Conservation (phyloP, 2,113 vertebrate species). For the Tachysurus vachellii region DNA sequence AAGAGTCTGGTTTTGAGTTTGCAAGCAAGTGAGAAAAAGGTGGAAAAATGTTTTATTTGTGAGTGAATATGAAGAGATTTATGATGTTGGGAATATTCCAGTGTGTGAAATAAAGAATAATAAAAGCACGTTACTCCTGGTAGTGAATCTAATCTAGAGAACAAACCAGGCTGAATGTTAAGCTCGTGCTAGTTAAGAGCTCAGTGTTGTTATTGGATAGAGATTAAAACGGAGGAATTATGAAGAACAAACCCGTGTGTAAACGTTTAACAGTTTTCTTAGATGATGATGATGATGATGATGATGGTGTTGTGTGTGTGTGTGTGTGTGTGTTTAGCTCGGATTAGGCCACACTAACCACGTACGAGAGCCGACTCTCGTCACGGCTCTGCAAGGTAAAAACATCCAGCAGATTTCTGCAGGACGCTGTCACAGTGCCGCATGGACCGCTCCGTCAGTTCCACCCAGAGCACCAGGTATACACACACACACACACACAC, state of each 20-base stretch:
- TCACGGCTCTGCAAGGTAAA: slow-evolving; percentile 73
- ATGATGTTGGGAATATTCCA: not conserved
- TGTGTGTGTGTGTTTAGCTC: slow-evolving; percentile 62
- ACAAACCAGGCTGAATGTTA: too few species aligned
- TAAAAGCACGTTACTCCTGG: not conserved
- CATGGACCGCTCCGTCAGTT: slow-evolving; percentile 75
- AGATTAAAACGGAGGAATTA: not conserved
- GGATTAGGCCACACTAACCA: slow-evolving; percentile 75
- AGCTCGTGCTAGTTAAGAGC: not conserved
- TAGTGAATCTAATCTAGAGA: not conserved
- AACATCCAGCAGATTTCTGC: slow-evolving; percentile 78
- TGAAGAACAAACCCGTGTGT: too few species aligned
- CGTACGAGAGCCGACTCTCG: slow-evolving; percentile 73
- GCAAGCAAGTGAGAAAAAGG: not conserved
- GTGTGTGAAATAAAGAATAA: not conserved
- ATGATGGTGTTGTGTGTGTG: not conserved
- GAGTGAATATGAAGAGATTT: not conserved
- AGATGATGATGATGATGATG: not conserved
- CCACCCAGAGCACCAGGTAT: slow-evolving; percentile 73
- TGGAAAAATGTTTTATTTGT: not conserved
- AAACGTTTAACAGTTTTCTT: not conserved
- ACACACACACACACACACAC: not conserved
- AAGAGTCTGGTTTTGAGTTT: not conserved
- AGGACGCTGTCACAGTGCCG: slow-evolving; percentile 78
- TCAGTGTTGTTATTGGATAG: not conserved